Conservation (phyloP, 2,797 vertebrate species). For the Poecile montanus region DNA sequence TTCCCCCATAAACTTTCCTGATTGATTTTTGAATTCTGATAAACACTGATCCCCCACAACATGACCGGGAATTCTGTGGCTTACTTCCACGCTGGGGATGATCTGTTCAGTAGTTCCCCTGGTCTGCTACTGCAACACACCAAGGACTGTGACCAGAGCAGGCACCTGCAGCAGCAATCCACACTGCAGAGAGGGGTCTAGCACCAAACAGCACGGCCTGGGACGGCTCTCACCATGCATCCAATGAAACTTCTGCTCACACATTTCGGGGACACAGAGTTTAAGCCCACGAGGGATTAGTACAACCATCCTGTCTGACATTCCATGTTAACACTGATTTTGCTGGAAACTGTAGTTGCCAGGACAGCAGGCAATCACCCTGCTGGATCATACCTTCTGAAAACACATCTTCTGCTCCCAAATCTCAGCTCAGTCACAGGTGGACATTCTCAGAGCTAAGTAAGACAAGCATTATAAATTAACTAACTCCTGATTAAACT, state of each 20-base stretch:
- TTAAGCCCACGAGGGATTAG: not conserved
- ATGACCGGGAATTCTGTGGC: fast-evolving
- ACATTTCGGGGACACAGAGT: not conserved
- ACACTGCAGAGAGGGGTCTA: not conserved
- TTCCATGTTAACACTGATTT: not conserved
- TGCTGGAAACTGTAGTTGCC: not conserved
- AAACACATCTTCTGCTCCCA: not conserved
- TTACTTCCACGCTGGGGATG: not conserved
- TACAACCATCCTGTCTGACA: not conserved
- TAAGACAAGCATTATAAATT: not conserved
- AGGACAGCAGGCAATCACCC: not conserved
- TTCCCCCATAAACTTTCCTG: not conserved
- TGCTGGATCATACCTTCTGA: not conserved
- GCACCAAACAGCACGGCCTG: not conserved
- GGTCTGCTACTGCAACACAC: not conserved
- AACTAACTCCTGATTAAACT: not conserved
- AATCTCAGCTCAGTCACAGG: not conserved
- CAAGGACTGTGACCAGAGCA: not conserved
- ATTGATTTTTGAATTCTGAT: not conserved
- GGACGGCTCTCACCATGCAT: not conserved
- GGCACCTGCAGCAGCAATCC: not conserved
- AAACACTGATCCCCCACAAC: not conserved
- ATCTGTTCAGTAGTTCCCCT: not conserved
- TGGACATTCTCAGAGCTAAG: not conserved
- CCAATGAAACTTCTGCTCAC: not conserved